A percentile compares a stretch with the other conserved stretches of the same genome.
Conservation (phyloP, 92 coral and sea anemone genomes). For the Heliopora coerulea region DNA sequence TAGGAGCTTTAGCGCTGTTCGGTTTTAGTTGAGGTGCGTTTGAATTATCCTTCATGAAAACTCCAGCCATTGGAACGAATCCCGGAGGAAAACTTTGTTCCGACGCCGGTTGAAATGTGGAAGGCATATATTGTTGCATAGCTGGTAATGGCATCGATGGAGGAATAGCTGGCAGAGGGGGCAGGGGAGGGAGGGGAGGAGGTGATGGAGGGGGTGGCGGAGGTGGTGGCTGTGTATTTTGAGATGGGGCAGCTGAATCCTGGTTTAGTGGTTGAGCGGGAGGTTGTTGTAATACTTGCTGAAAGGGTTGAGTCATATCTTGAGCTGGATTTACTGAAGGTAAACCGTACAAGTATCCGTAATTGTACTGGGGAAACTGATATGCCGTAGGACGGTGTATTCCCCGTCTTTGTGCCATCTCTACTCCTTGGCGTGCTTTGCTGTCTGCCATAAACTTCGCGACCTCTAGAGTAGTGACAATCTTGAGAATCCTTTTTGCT, state of each 20-base stretch:
- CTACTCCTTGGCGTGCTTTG: conserved; percentile 64
- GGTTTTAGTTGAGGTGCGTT: not conserved
- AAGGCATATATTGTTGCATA: not conserved
- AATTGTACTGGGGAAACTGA: conserved; percentile 40
- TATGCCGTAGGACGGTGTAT: conserved; percentile 42
- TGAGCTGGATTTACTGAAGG: conserved; percentile 33
- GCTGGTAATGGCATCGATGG: not conserved
- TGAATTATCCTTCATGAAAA: conserved; percentile 11
- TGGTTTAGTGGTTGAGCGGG: not conserved
- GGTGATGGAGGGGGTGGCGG: conserved; percentile 12
- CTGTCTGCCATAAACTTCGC: conserved; percentile 76
- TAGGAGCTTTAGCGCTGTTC: not conserved
- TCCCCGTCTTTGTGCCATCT: conserved; percentile 46
- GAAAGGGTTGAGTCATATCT: conserved; percentile 41
- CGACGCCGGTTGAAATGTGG: not conserved
- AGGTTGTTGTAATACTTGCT: conserved; percentile 5
- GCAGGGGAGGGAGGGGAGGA: conserved; percentile 6
- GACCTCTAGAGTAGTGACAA: conserved; percentile 73
- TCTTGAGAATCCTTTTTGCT: conserved; percentile 66
- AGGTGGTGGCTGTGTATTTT: not conserved
- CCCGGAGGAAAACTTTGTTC: conserved; percentile 22
- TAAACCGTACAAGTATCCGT: conserved; percentile 29
- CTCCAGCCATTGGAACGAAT: not conserved
- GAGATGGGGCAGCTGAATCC: not conserved
- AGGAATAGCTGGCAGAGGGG: conserved; percentile 2